These are phyloP conservation scores for Enteromius argenteus DNA, from an alignment of 2,797 vertebrate genomes.

Conservation along the genomic window DNA sequence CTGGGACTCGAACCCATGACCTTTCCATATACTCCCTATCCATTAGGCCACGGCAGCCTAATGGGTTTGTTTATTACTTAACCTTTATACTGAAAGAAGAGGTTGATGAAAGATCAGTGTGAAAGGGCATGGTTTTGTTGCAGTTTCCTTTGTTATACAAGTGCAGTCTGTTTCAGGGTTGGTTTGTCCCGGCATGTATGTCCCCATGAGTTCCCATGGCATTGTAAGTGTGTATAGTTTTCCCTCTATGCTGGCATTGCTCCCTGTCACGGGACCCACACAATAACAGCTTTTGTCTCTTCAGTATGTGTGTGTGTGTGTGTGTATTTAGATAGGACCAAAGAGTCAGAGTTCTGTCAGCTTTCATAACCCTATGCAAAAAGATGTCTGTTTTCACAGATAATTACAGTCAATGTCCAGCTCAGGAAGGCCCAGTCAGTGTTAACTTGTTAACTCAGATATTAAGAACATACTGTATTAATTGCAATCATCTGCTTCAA, in stretches of 20 bases:
- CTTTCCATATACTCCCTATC: too few species aligned
- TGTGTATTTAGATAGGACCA: slow-evolving; percentile 36
- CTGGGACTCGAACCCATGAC: too few species aligned
- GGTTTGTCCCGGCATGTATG: slow-evolving; percentile 17
- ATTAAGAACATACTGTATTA: not conserved
- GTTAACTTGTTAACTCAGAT: not conserved
- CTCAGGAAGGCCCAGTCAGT: not conserved
- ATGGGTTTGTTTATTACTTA: not conserved
- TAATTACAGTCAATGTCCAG: slow-evolving; percentile 21
- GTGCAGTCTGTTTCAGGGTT: not conserved
- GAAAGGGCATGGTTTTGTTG: slow-evolving; percentile 26
- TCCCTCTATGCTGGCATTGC: slow-evolving; percentile 24
- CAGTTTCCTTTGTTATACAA: slow-evolving; percentile 20
- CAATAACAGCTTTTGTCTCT: slow-evolving; percentile 55
- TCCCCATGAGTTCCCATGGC: slow-evolving; percentile 8
- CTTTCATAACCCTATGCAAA: slow-evolving; percentile 22
- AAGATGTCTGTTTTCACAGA: slow-evolving; percentile 42
- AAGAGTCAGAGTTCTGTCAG: slow-evolving; percentile 39
- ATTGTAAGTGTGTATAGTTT: slow-evolving; percentile 38
- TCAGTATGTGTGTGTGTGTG: slow-evolving; percentile 25
- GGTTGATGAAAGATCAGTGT: slow-evolving; percentile 11
- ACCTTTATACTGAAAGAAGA: slow-evolving; percentile 4
- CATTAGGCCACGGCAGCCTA: too few species aligned
- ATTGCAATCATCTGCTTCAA: not conserved
- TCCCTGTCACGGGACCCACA: slow-evolving; percentile 49